Percentiles rank a stretch among this genome's conserved stretches.
Evolutionary conservation across 2,888 invertebrate genomes (phyloP).

Genomic region (Tenthredo distinguenda): DNA sequence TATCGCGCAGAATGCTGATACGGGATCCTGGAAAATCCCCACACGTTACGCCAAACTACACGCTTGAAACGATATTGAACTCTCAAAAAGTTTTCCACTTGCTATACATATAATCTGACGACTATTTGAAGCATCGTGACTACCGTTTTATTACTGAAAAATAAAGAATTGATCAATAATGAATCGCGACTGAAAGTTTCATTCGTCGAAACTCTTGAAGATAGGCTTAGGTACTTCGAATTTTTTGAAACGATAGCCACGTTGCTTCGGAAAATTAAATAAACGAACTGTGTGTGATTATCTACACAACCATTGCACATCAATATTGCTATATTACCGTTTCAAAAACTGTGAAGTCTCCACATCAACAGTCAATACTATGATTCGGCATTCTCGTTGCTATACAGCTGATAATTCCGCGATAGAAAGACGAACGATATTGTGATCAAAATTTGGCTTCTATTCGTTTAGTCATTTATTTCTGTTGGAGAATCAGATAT

Average conservation of each 20-base stretch:
- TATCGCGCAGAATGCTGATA: background rate
- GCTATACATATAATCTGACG: background rate
- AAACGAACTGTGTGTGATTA: background rate
- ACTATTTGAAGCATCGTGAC: conserved; percentile 5
- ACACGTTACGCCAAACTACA: conserved; percentile 12
- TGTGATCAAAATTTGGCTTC: background rate
- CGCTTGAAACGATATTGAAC: background rate
- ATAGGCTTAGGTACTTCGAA: background rate
- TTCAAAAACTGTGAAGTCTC: conserved; percentile 9
- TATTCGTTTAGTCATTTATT: background rate
- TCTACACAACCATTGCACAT: conserved; percentile 8
- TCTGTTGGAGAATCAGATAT: background rate
- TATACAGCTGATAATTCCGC: background rate
- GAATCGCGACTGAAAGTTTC: background rate
- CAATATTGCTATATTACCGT: background rate
- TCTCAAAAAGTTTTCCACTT: conserved; percentile 1
- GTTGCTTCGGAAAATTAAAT: background rate
- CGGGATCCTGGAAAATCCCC: conserved; percentile 10
- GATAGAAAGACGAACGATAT: conserved; percentile 26
- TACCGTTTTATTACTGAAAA: background rate
- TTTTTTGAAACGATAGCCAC: background rate
- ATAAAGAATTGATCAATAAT: background rate
- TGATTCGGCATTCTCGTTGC: background rate
- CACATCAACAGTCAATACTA: conserved; percentile 14
- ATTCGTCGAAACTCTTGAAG: background rate